These are phyloP conservation scores for Epinephelus fuscoguttatus DNA, from an alignment of 2,113 vertebrate genomes.

Conservation along the genomic window DNA sequence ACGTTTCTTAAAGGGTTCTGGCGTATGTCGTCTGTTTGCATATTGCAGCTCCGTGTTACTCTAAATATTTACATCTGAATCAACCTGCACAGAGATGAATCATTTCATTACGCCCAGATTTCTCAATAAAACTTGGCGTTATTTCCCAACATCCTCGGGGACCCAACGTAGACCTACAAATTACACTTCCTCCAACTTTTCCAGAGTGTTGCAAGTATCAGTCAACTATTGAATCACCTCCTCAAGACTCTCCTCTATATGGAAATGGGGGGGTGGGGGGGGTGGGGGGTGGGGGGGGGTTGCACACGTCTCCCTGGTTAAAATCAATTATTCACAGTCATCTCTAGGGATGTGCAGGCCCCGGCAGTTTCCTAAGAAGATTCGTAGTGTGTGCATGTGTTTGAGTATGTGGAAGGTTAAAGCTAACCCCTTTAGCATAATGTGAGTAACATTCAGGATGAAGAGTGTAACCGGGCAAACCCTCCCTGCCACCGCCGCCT, in stretches of 20 bases:
- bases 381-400: conserved; percentile 35
- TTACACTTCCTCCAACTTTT: conserved; percentile 66
- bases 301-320: conserved; percentile 66
- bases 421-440: conserved; percentile 55
- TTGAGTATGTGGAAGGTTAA: conserved; percentile 24
- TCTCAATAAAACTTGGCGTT: neutral
- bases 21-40: conserved; percentile 5
- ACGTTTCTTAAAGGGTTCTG: neutral
- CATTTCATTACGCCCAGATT: neutral
- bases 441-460: conserved; percentile 41
- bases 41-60: neutral
- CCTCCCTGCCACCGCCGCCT: neutral
- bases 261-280: conserved; percentile 55
- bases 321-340: conserved; percentile 80
- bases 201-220: conserved; percentile 66
- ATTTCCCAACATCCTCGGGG: conserved; percentile 23
- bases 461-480: conserved; percentile 45
- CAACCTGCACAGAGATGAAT: neutral
- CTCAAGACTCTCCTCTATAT: conserved; percentile 59
- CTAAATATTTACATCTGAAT: conserved; percentile 11
- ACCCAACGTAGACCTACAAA: conserved; percentile 41
- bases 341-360: conserved; percentile 68
- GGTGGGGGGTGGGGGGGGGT: conserved; percentile 6
- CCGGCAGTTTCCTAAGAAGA: conserved; percentile 61
- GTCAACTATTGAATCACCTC: conserved; percentile 72